Conservation (phyloP, 1,140 invertebrate species). For the Heterodera carotae region DNA sequence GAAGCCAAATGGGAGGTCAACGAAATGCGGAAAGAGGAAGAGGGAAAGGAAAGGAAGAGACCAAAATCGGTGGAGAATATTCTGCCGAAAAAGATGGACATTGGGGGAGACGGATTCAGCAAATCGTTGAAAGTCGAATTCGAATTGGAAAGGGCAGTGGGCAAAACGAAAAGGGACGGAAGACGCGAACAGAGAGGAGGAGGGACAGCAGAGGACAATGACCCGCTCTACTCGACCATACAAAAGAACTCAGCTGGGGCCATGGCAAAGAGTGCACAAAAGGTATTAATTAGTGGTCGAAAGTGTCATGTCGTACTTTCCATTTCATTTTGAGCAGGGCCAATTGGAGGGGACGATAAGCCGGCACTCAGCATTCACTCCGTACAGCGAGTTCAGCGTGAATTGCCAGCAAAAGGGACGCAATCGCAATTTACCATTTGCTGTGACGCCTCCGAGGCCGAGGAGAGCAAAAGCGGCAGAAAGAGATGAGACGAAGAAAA, state of each 20-base stretch:
- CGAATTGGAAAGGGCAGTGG: conserved; percentile 3
- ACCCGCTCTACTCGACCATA: neutral
- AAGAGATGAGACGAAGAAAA: neutral
- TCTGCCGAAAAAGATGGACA: conserved; percentile 21
- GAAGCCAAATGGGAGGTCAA: neutral
- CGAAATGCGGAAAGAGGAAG: conserved; percentile 10
- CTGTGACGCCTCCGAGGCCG: conserved; percentile 1
- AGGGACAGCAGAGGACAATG: no score
- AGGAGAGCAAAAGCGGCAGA: conserved; percentile 5
- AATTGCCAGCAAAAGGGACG: conserved; percentile 10
- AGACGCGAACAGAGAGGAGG: neutral
- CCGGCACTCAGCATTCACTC: conserved; percentile 27
- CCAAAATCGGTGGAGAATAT: neutral
- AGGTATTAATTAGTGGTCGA: neutral
- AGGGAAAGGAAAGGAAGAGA: conserved; percentile 1
- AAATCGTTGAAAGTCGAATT: conserved; percentile 25
- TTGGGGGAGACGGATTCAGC: conserved; percentile 15
- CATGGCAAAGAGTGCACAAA: neutral
- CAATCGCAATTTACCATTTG: conserved; percentile 12
- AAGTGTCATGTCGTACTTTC: neutral
- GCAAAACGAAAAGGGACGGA: neutral
- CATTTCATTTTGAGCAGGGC: neutral
- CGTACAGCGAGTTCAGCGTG: conserved; percentile 18
- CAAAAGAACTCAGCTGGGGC: neutral
- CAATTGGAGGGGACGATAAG: neutral